Conservation (phyloP, 2,888 invertebrate species). For the Xestia sexstrigata region DNA sequence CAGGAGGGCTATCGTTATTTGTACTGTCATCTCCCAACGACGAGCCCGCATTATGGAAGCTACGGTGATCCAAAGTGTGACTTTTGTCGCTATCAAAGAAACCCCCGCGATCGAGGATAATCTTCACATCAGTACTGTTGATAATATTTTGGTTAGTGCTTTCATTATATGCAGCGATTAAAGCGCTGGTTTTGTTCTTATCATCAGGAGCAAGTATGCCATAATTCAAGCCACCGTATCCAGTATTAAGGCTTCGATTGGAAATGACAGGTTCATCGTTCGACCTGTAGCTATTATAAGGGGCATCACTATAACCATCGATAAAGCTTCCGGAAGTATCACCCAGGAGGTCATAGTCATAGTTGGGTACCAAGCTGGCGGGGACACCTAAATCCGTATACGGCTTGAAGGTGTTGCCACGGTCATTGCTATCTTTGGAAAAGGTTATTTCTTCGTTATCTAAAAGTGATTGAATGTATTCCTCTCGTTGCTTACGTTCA, state of each 20-base stretch:
- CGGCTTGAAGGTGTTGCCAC: background rate
- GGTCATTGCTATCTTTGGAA: background rate
- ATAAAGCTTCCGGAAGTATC: background rate
- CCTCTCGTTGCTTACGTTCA: conserved; percentile 8
- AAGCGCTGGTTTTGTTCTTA: background rate
- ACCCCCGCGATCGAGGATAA: background rate
- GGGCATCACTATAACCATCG: background rate
- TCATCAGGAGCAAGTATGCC: conserved; percentile 18
- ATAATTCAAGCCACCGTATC: conserved; percentile 9
- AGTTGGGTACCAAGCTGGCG: background rate
- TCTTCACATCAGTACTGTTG: conserved; percentile 10
- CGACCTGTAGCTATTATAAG: conserved; percentile 6
- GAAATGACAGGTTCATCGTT: background rate
- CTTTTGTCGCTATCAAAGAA: background rate
- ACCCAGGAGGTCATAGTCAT: conserved; percentile 12
- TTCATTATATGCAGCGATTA: conserved; percentile 15
- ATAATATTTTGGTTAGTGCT: conserved; percentile 10
- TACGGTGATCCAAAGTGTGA: background rate
- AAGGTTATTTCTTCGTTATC: background rate
- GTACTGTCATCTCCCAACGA: background rate
- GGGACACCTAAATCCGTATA: background rate
- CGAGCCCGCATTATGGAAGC: conserved; percentile 1
- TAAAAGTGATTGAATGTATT: background rate
- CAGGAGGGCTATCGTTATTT: background rate
- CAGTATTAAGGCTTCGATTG: background rate